Evolutionary conservation across 1,140 invertebrate genomes (phyloP), one percentile per base, ranked within the genome.

Genomic region (Ooceraea biroi): DNA sequence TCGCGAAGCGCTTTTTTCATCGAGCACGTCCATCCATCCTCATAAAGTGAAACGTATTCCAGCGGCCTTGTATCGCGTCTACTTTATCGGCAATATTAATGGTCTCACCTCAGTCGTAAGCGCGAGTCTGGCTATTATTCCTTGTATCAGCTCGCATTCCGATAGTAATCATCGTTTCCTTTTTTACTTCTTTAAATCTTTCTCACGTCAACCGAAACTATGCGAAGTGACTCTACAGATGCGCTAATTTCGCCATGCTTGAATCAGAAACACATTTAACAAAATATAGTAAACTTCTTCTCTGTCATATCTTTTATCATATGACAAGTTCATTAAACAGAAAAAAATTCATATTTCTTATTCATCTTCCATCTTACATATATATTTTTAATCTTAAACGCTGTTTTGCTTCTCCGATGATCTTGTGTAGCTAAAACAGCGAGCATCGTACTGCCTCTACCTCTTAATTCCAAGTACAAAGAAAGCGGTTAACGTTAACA

Each of bases 21-120:
- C 57, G 30, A n/a, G 50, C 44, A 46, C 41, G 55, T 74, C 50
- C 86, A 85, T 88, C 77, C 60, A 85, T 88, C 84, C 60, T 88
- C 60, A 50, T 73, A 85, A 83, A 85, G 72, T 88, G 83, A 88
- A 88, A 78, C 68, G 72, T 80, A 90, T 73, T 76, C 61, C 69
- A 80, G 48, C 66, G 85, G 57, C 57, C 78, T 69, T 84, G 66
- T 84, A 82, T 88, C 83, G 69, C 71, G 69, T 85, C 85, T 30
- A 61, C 66, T 72, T 89, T 88, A 92, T 92, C 90, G 85, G 27
- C 27, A 85, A 91, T 92, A 92, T 92, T 92, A 91, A 91, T 92
- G 88, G 82, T 88, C 78, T 25, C 30, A 48, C 77, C 25, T 12
- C 27, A 46, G 41, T 78, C 61, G 65, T 57, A 74, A 74, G 86